Evolutionary conservation across 2,113 vertebrate species (phyloP), one percentile per base, ranked within the genome.

Genomic region (Myiagra hebetior): DNA sequence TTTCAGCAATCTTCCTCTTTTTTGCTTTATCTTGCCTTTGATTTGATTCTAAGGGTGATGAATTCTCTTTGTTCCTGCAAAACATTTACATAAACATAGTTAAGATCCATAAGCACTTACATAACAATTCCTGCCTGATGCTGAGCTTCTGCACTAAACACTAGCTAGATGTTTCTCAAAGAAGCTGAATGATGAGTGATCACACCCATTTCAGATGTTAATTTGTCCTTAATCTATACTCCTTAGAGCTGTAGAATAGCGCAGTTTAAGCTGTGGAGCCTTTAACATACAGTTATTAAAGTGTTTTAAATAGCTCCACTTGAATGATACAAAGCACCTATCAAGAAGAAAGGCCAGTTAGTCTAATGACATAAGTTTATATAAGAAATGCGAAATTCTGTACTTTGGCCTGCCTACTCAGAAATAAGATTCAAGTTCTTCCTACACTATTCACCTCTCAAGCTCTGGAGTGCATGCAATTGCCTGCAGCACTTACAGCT

Each of bases 61-160:
- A 94, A 72, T 97, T 98, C 86, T 98, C 98, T 96, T 98, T 98
- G 94, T 98, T 98, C 96, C 99, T 99, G 94, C 83, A 98, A 98
- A 81, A 73, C 17, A 81, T 69, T 72, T 87, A 50, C 44, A 83
- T 73, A 72, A 82, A 74, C 46, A 63, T 26, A 3, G n/a, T 85
- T 86, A 92, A n/a, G 42, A 84, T 73, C 27, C n/a, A 72, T 60
- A 78, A 65, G 26, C 56, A 81, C 9, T n/a, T 12, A 76, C 21
- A 24, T 59, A 67, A 56, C 33, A 87, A 64, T 33, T 85, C 33
- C 37, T 39, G 46, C 33, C 68, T 33, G 13, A 76, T 68, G 53
- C 10, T 56, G 42, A 95, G 64, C 50, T 81, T 72, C 56, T 67
- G 42, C 33, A 57, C 56, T 11, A 21, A 81, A 44, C 15, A 20